Base-by-base conservation (phyloP, 2,797 vertebrate species). In the Cyprinodon diabolis region DNA sequence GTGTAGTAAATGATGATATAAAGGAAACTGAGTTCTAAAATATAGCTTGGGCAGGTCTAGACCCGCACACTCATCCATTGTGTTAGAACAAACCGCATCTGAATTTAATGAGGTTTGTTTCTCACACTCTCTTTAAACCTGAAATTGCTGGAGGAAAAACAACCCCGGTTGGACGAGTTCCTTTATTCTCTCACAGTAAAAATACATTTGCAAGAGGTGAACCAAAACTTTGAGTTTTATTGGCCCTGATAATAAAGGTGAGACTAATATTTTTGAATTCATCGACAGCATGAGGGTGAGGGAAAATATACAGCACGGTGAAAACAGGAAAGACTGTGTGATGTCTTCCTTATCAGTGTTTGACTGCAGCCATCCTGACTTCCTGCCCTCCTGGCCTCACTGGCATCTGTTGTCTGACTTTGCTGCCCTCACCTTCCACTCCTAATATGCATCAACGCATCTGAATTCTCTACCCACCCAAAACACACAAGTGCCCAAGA, bases 271-370 rank as follows among this genome's bases (percentile, higher is more conserved):
- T 57, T 43, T 70, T 1, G 23, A 75, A 79, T 60, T 78, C 30
- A 60, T 57, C 30, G 52, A 77, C 73, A 57, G 30, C 6, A 4
- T 21, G 69, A 52, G 21, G 78, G 79, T 76, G 78, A 88, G 82
- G 85, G 86, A 60, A 75, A 69, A 71, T 75, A 87, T 45, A 67
- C 68, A 68, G 63, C 12, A 58, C 11, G 72, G 79, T 91, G 88
- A 95, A 95, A 96, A 96, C 95, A 96, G 95, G 95, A 95, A 94
- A 91, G 88, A 84, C 90, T 83, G 81, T 66, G 78, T 85, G 91
- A 92, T 90, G 89, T 89, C 86, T 86, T 78, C 79, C 86, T 91
- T 95, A 95, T 95, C 94, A 88, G 88, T 94, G 91, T 94, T 94
- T 92, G 90, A 79, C 84, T 93, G 78, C 85, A 79, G 90, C 86